phyloP scores from a whole-genome alignment of 2,113 vertebrate species.

The Fukomys damarensis region DNA sequence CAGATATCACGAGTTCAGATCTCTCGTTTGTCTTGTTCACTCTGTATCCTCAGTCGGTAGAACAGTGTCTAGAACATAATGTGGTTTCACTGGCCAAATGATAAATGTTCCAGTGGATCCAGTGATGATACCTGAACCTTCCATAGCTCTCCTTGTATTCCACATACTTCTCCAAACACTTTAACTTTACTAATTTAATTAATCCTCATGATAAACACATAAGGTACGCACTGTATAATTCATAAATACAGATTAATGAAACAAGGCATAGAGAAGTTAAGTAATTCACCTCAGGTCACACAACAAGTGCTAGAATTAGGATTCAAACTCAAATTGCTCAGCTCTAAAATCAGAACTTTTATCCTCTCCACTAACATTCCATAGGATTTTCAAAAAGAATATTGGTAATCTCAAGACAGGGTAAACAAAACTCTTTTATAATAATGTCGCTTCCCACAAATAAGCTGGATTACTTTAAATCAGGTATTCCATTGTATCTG shows the following conservation, averaged over 20 bases:
- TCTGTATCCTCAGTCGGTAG: not conserved
- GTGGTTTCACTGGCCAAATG: not conserved
- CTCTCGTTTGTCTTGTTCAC: not conserved
- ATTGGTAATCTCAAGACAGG: not conserved
- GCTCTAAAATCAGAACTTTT: not conserved
- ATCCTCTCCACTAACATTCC: not conserved
- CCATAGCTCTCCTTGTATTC: not conserved
- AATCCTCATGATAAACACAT: not conserved
- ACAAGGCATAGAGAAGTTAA: not conserved
- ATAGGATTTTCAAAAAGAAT: not conserved
- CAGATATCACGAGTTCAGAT: not conserved
- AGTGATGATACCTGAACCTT: not conserved
- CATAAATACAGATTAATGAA: constrained; percentile 1
- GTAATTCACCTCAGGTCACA: not conserved
- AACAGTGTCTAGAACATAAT: not conserved
- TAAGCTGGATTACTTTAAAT: not conserved
- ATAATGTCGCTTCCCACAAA: not conserved
- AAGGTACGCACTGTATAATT: not conserved
- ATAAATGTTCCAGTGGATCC: not conserved
- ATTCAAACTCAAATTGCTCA: not conserved
- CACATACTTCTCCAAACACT: not conserved
- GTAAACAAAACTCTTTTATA: not conserved
- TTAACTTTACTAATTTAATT: not conserved
- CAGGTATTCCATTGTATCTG: not conserved
- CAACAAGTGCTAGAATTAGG: not conserved